Conservation (phyloP, 2,797 vertebrate genomes). For the Gymnothorax javanicus region DNA sequence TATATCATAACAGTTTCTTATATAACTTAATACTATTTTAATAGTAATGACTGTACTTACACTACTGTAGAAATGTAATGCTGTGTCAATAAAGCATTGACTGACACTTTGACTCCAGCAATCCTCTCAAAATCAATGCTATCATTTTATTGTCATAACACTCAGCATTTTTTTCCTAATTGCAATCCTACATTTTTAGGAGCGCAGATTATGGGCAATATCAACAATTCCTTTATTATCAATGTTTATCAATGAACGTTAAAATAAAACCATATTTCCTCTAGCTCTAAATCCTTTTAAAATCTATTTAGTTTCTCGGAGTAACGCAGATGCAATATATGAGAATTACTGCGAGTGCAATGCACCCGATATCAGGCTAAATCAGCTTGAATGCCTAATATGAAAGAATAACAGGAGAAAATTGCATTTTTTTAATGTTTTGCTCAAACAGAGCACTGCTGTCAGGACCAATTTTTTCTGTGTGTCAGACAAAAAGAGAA, state of each 20-base stretch:
- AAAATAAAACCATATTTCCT: conserved; percentile 59
- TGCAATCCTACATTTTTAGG: not conserved
- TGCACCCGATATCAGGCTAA: conserved; percentile 49
- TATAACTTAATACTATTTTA: not conserved
- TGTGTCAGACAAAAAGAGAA: conserved; percentile 75
- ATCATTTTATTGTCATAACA: not conserved
- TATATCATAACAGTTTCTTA: not conserved
- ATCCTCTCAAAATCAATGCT: not conserved
- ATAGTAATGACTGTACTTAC: not conserved
- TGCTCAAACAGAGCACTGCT: conserved; percentile 77
- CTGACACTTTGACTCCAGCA: not conserved
- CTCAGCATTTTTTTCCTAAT: not conserved
- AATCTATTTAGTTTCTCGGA: conserved; percentile 60
- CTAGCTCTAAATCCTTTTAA: conserved; percentile 57
- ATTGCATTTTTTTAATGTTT: conserved; percentile 77
- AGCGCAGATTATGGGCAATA: not conserved
- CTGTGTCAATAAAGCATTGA: not conserved
- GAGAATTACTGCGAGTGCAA: conserved; percentile 67
- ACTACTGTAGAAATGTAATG: not conserved
- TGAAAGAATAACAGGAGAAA: conserved; percentile 67
- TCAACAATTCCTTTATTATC: not conserved
- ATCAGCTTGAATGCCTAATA: conserved; percentile 65
- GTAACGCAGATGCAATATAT: conserved; percentile 51
- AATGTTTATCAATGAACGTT: conserved; percentile 29
- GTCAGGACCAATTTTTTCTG: conserved; percentile 70